Evolutionary conservation across 2,888 invertebrate species (phyloP), one percentile per base, ranked within the genome.

Genomic region (Drosophila formosana): DNA sequence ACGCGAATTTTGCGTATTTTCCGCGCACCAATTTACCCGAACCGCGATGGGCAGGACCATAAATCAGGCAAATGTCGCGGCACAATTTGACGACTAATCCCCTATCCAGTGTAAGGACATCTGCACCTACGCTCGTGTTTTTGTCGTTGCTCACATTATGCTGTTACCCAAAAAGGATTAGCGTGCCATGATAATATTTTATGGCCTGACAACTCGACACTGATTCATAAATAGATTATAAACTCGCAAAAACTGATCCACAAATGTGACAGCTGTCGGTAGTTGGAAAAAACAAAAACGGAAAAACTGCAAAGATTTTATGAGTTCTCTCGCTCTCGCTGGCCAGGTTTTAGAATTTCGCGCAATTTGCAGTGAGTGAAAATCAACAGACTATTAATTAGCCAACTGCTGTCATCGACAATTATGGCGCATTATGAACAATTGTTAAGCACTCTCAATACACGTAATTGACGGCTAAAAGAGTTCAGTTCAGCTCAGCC

Each of bases 1-100:
- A 80, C 83, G 86, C 88, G 82, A 85, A 46, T 75, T 83, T 83
- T 83, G 50, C 86, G 83, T 85, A 64, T 75, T 83, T 83, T 85
- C 77, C 82, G 64, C 77, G 72, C 80, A 79, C 76, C 66, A 82
- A 82, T 82, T 80, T 68, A 30, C 39, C 13, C 49, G 63, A 66
- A 66, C 43, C 25, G 34, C 39, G 32, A 49, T 45, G 53, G 61
- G 65, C 63, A 66, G 62, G 47, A 49, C 9, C 75, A 73, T 79
- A 80, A 76, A 82, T 67, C 66, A 72, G 51, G 30, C 55, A 23
- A 63, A 67, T 66, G 46, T 47, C 51, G 9, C 9, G 0, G 34
- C 30, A 11, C 28, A 18, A 4, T 13, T 26, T 18, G 34, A 25
- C 8, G 50, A 6, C 60, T 78, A 76, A 68, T 79, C 75, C 71